Evolutionary conservation across 2,113 vertebrate genomes (phyloP), one percentile per base, ranked within the genome.

Genomic region (Micronycteris hirsuta): DNA sequence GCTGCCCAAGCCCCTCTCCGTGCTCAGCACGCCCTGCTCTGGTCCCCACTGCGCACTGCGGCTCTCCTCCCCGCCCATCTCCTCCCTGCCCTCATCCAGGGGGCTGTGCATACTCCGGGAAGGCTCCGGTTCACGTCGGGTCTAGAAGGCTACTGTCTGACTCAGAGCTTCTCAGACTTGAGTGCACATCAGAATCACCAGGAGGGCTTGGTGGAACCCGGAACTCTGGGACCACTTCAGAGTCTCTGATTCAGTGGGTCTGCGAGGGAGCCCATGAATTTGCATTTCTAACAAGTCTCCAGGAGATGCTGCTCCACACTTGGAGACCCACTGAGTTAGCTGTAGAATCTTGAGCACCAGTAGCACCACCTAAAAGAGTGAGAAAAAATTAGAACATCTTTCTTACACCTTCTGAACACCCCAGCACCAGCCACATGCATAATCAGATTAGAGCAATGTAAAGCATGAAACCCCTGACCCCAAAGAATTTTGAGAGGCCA

Each of bases 1-100:
- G 24, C 19, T 28, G 73, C 63, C 4, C 8, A 1, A 1, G 4
- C 0, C 13, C 19, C 19, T 65, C 9, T 13, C 45, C 36, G 2
- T 65, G 24, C 10, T 10, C 36, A 38, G 8, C 1, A 1, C 22
- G 26, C 5, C 67, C 7, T 36, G 15, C 17, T 20, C 9, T 6
- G 19, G 49, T 45, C 73, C 54, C 15, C 20, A 6, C 52, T 22
- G 71, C n/a, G 22, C 28, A 5, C 4, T 11, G 16, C 13, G 14
- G 10, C 65, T 52, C n/a, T 47, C n/a, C 43, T 24, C 36, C 52
- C 43, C 20, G 47, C 63, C 36, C 31, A n/a, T 52, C n/a, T 47
- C n/a, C 43, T 24, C 36, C 52, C 43, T 26, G 47, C 63, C 36
- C 31, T 67, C 38, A 17, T 19, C 20, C 12, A 15, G 1, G 52